phyloP scores from a whole-genome alignment of 1,140 invertebrate species.

The Polypedilum pembai region DNA sequence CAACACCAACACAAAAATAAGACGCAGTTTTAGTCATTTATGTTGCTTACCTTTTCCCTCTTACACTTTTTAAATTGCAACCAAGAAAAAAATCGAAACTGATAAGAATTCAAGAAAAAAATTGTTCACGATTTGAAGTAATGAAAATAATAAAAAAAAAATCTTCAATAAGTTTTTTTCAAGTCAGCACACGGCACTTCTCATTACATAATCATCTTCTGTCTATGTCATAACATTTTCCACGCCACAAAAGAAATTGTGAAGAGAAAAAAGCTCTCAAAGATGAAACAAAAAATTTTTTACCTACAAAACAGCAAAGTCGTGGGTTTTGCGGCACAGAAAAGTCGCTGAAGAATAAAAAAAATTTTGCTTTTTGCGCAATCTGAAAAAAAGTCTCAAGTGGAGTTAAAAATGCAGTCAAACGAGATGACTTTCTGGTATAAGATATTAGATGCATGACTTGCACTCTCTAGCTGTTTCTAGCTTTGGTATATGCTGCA shows the following conservation, averaged over 20 bases:
- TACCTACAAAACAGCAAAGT: not conserved
- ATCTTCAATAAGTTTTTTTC: too few species aligned
- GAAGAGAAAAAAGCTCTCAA: not conserved
- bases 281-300: not conserved
- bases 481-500: too few species aligned
- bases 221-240: conserved; percentile 1
- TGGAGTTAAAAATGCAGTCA: conserved; percentile 12
- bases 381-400: not conserved
- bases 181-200: not conserved
- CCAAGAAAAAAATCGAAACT: too few species aligned
- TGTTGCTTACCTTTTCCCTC: too few species aligned
- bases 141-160: too few species aligned
- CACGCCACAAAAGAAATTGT: not conserved
- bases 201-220: not conserved
- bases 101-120: too few species aligned
- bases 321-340: conserved; percentile 15
- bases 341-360: not conserved
- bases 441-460: not conserved
- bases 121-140: too few species aligned
- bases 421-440: conserved; percentile 17
- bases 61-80: too few species aligned
- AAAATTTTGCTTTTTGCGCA: not conserved
- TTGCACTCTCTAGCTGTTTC: not conserved
- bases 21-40: too few species aligned
- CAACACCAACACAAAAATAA: too few species aligned